phyloP scores from a whole-genome alignment of 2,888 invertebrate species.

The Cataglyphis livida region DNA sequence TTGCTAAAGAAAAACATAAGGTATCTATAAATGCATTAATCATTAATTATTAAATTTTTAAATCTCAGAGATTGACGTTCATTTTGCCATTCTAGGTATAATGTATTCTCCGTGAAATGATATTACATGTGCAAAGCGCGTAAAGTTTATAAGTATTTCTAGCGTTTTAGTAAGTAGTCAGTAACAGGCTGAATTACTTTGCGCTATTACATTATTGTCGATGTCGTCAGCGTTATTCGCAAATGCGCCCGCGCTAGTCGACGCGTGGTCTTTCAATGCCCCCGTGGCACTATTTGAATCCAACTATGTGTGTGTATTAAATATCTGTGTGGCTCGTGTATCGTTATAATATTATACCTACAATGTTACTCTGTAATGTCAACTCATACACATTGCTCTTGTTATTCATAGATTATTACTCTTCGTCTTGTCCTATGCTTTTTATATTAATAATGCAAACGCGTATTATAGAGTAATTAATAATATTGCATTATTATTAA shows the following conservation, averaged over 20 bases:
- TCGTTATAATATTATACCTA: constrained; percentile 19
- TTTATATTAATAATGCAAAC: not conserved
- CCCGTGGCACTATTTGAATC: constrained; percentile 60
- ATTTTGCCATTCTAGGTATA: not conserved
- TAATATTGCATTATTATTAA: not conserved
- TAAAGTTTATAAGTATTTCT: constrained; percentile 72
- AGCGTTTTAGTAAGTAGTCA: constrained; percentile 76
- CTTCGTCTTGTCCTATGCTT: not conserved
- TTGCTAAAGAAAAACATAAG: too few relatives aligned
- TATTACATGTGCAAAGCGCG: constrained; percentile 63
- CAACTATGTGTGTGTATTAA: constrained; percentile 28
- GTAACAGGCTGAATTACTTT: constrained; percentile 78
- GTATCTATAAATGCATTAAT: too few relatives aligned
- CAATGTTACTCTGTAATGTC: not conserved
- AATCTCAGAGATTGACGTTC: not conserved
- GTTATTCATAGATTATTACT: not conserved
- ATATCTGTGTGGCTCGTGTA: constrained; percentile 1
- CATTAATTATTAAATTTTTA: not conserved
- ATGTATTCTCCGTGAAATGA: not conserved
- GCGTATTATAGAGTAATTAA: not conserved
- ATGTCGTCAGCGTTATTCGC: constrained; percentile 77
- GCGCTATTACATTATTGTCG: constrained; percentile 77
- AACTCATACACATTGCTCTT: not conserved
- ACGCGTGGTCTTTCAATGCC: constrained; percentile 63
- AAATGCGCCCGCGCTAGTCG: constrained; percentile 66